Conservation (phyloP, 2,113 vertebrate genomes). For the Oncorhynchus kisutch region DNA sequence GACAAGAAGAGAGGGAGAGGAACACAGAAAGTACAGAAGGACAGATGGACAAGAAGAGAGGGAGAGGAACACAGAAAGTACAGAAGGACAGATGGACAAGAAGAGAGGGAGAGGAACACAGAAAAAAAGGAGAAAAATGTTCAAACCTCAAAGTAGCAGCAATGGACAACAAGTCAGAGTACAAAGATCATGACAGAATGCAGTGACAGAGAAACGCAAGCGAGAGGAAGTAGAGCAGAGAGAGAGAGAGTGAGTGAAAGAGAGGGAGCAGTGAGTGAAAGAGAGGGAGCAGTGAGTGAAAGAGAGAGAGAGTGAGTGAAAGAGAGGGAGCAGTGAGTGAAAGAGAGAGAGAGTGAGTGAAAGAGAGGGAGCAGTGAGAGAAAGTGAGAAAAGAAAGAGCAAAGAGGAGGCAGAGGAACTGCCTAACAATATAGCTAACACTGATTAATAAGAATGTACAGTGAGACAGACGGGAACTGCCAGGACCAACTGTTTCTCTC, state of each 20-base stretch:
- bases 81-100: not conserved
- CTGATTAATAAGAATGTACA: slow-evolving; percentile 20
- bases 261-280: not conserved
- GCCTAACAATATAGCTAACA: slow-evolving; percentile 35
- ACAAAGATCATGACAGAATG: slow-evolving; percentile 7
- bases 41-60: not conserved
- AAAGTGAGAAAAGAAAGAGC: slow-evolving; percentile 41
- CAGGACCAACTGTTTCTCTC: slow-evolving; percentile 19
- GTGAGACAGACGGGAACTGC: slow-evolving; percentile 53
- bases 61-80: not conserved
- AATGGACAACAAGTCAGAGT: slow-evolving; percentile 38
- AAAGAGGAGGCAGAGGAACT: slow-evolving; percentile 32
- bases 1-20: too few species aligned
- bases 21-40: not conserved
- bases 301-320: not conserved
- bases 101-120: slow-evolving; percentile 14
- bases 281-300: too few species aligned
- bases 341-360: not conserved
- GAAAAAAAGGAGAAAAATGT: slow-evolving; percentile 35
- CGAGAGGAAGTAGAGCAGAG: not conserved
- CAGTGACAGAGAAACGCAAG: slow-evolving; percentile 3
- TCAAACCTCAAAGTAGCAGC: slow-evolving; percentile 29
- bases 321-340: not conserved
- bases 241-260: not conserved
- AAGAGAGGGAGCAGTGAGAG: not conserved